A percentile compares a stretch with the other conserved stretches of the same genome.
Evolutionary conservation across 2,797 vertebrate species (phyloP).

Genomic region (Argyrosomus regius): DNA sequence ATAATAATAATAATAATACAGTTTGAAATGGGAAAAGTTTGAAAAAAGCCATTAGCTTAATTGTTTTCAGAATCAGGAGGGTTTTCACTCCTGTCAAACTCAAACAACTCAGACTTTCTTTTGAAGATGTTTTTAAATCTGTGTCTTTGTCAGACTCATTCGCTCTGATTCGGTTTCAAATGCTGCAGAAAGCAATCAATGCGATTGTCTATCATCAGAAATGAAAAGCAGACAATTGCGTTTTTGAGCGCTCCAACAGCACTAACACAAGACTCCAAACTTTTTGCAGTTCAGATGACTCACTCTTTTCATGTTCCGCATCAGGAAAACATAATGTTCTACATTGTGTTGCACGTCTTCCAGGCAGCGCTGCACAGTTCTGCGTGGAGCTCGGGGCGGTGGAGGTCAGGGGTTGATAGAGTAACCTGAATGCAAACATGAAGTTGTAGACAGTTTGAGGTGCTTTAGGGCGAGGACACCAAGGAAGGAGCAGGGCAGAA

Average conservation of each 20-base stretch:
- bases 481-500: not conserved
- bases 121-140: not conserved
- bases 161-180: not conserved
- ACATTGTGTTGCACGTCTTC: not conserved
- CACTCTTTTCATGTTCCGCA: not conserved
- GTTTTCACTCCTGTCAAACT: not conserved
- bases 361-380: not conserved
- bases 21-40: not conserved
- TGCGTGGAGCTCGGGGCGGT: no score
- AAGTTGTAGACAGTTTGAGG: not conserved
- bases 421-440: conserved; percentile 3
- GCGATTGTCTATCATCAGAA: not conserved
- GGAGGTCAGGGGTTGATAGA: not conserved
- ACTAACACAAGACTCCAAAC: not conserved
- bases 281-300: not conserved
- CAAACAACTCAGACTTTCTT: not conserved
- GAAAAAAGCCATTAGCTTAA: not conserved
- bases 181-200: conserved; percentile 1
- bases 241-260: not conserved
- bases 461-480: conserved; percentile 1
- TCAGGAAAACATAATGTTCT: not conserved
- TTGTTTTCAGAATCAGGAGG: not conserved
- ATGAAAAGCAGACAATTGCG: conserved; percentile 7
- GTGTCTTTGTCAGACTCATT: conserved; percentile 7
- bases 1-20: no score